Percentiles rank a stretch among this genome's conserved stretches.
Evolutionary conservation across 37 sponge, comb jelly and placozoan genomes (phyloP).

Genomic region (Beroe forskalii): DNA sequence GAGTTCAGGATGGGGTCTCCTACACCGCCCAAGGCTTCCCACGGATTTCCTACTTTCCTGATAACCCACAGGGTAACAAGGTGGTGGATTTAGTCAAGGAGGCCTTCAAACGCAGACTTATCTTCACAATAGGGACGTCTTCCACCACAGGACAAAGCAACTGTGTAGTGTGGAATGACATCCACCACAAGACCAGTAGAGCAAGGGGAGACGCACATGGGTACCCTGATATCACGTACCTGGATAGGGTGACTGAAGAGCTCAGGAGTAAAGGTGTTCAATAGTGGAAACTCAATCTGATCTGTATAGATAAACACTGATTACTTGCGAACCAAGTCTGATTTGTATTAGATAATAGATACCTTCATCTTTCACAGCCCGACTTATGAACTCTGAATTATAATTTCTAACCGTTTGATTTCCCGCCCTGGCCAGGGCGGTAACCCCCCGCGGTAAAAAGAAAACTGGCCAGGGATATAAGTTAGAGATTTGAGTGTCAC

Average conservation of each 20-base stretch:
- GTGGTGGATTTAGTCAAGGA: conserved; percentile 79
- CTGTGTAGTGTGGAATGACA: conserved; percentile 97
- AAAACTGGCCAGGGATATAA: no score
- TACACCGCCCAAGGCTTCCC: conserved; percentile 86
- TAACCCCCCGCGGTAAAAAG: no score
- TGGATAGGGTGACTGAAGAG: conserved; percentile 85
- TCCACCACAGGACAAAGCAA: conserved; percentile 83
- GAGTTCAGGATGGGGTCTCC: conserved; percentile 74
- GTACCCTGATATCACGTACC: conserved; percentile 93
- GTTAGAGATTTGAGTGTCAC: no score
- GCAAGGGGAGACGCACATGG: conserved; percentile 77
- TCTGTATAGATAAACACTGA: no score
- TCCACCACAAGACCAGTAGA: conserved; percentile 95
- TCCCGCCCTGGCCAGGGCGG: no score
- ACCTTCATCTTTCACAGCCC: no score
- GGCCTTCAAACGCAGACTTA: conserved; percentile 89
- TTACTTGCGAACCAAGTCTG: no score
- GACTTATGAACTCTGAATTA: no score
- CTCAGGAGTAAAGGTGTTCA: conserved; percentile 89
- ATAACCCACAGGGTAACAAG: conserved; percentile 80
- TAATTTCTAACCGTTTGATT: no score
- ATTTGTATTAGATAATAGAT: no score
- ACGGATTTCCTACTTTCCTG: conserved; percentile 86
- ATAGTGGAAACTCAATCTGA: no score
- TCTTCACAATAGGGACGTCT: conserved; percentile 95